These are phyloP conservation scores for Drosophila triauraria DNA, from an alignment of 1,140 invertebrate genomes.

Conservation along the genomic window DNA sequence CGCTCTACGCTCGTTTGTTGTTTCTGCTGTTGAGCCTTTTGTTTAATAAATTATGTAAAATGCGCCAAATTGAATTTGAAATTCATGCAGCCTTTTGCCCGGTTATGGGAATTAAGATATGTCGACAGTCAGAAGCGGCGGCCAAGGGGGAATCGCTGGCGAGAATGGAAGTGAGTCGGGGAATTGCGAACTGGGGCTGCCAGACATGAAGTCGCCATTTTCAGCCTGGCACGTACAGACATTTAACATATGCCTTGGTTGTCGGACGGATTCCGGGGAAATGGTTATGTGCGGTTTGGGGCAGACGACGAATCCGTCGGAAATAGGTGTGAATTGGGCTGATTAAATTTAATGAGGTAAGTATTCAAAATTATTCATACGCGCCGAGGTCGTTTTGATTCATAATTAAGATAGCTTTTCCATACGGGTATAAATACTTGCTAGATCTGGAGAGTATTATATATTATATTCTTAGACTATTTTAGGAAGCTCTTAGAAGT, in stretches of 20 bases:
- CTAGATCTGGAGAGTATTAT: not conserved
- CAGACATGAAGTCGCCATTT: slow-evolving; percentile 49
- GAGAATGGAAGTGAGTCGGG: not conserved
- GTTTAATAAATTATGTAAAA: slow-evolving; percentile 84
- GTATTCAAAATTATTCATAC: slow-evolving; percentile 43
- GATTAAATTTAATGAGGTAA: slow-evolving; percentile 43
- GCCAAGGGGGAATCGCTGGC: slow-evolving; percentile 9
- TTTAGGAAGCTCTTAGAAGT: not conserved
- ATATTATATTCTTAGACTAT: not conserved
- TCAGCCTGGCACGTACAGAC: slow-evolving; percentile 57
- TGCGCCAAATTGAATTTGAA: slow-evolving; percentile 83
- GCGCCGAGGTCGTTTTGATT: slow-evolving; percentile 12
- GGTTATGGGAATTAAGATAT: slow-evolving; percentile 83
- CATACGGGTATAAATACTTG: not conserved
- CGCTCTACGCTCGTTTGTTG: slow-evolving; percentile 36
- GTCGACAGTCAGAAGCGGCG: slow-evolving; percentile 51
- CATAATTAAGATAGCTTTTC: slow-evolving; percentile 15
- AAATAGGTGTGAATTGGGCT: slow-evolving; percentile 40
- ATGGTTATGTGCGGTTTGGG: slow-evolving; percentile 33
- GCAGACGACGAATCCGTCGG: not conserved
- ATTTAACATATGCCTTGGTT: slow-evolving; percentile 54
- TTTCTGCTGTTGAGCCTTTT: slow-evolving; percentile 64
- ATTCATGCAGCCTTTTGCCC: slow-evolving; percentile 79
- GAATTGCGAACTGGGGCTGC: slow-evolving; percentile 1
- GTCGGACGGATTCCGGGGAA: slow-evolving; percentile 22